Evolutionary conservation across 2,888 invertebrate species (phyloP).

Genomic region (Aspidiotus destructor): DNA sequence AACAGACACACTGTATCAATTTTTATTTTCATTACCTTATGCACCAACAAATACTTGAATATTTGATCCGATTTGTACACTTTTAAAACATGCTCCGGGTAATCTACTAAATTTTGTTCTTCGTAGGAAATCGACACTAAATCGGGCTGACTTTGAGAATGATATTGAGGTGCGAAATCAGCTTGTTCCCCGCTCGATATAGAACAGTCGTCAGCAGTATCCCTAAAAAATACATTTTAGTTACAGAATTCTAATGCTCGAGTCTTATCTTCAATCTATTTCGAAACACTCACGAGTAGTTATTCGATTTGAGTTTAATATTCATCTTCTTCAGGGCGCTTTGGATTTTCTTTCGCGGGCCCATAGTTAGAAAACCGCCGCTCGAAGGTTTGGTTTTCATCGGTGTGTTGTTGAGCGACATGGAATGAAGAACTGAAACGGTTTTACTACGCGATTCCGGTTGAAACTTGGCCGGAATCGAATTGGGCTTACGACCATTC

Average conservation of each 20-base stretch:
- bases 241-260: background rate
- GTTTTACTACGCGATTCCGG: constrained; percentile 47
- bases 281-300: constrained; percentile 4
- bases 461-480: constrained; percentile 45
- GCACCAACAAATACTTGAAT: constrained; percentile 91
- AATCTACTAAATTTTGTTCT: constrained; percentile 75
- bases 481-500: constrained; percentile 45
- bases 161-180: constrained; percentile 37
- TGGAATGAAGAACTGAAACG: constrained; percentile 13
- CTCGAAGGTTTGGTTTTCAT: constrained; percentile 36
- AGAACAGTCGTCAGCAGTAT: constrained; percentile 50
- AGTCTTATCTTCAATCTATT: too few species aligned
- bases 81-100: constrained; percentile 94
- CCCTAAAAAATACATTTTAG: constrained; percentile 3
- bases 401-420: constrained; percentile 34
- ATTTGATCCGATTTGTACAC: constrained; percentile 93
- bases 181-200: constrained; percentile 35
- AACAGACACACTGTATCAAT: constrained; percentile 40
- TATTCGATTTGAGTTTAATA: constrained; percentile 55
- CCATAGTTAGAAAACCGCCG: constrained; percentile 68
- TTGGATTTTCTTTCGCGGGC: constrained; percentile 71
- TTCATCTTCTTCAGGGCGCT: constrained; percentile 83
- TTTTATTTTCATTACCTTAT: constrained; percentile 51
- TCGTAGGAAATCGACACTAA: constrained; percentile 65
- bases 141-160: constrained; percentile 83